These are phyloP conservation scores for Agrilus planipennis DNA, from an alignment of 1,140 invertebrate species.

Conservation along the genomic window DNA sequence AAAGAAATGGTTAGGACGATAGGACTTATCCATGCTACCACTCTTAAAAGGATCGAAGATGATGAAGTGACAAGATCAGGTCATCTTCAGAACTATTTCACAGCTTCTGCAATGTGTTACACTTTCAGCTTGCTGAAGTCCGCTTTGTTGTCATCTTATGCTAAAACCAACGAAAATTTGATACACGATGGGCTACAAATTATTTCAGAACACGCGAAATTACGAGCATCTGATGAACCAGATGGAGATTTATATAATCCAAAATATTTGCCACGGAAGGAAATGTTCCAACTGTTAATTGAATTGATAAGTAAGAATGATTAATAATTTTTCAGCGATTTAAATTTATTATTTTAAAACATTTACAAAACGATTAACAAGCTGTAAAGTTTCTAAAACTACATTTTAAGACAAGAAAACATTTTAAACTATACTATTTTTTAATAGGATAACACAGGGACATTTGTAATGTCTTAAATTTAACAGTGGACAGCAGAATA, in stretches of 20 bases:
- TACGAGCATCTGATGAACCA: slow-evolving; percentile 38
- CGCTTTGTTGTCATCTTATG: slow-evolving; percentile 41
- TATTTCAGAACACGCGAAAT: slow-evolving; percentile 57
- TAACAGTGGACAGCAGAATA: too few species aligned
- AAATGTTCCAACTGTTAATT: slow-evolving; percentile 71
- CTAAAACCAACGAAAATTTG: slow-evolving; percentile 43
- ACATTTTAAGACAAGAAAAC: too few species aligned
- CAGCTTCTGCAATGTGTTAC: slow-evolving; percentile 64
- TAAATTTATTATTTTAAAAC: background rate
- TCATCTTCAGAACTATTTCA: slow-evolving; percentile 1
- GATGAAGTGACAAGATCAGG: slow-evolving; percentile 12
- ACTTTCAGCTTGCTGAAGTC: slow-evolving; percentile 67
- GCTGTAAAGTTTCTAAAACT: too few species aligned
- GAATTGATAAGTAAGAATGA: slow-evolving; percentile 61
- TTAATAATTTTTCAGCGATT: too few species aligned
- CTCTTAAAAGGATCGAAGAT: slow-evolving; percentile 31
- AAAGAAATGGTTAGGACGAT: slow-evolving; percentile 35
- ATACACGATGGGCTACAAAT: slow-evolving; percentile 54
- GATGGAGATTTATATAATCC: slow-evolving; percentile 53
- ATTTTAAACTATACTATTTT: too few species aligned
- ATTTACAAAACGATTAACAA: background rate
- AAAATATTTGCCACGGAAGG: slow-evolving; percentile 60
- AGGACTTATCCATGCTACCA: slow-evolving; percentile 37
- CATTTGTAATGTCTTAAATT: too few species aligned
- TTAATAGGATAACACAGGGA: too few species aligned